phyloP scores from a whole-genome alignment of 2,797 vertebrate genomes.

The Oreortyx pictus region DNA sequence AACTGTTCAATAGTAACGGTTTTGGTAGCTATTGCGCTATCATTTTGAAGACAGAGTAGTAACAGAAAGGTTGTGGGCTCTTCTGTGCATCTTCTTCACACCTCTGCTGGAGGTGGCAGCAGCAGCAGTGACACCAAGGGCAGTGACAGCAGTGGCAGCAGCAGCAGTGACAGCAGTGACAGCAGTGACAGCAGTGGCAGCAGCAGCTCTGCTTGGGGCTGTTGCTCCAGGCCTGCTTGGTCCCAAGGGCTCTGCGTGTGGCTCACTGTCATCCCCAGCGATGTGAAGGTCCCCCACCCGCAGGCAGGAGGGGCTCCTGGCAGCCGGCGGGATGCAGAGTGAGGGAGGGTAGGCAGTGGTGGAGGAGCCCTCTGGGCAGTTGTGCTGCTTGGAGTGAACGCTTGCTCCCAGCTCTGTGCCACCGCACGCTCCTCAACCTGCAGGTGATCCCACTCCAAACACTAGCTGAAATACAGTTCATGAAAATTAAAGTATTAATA shows the following conservation, averaged over 20 bases:
- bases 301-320: background rate
- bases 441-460: background rate
- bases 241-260: background rate
- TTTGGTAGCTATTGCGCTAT: background rate
- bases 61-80: fast-evolving
- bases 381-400: fast-evolving
- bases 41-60: background rate
- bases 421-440: background rate
- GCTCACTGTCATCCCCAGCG: background rate
- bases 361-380: background rate
- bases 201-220: background rate
- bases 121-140: background rate
- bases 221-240: background rate
- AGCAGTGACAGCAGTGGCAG: too few species aligned
- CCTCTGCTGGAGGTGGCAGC: background rate
- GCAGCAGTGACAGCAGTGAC: too few species aligned
- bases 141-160: too few species aligned
- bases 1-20: background rate
- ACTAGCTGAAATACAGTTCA: background rate
- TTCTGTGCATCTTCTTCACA: fast-evolving
- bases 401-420: background rate
- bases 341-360: background rate
- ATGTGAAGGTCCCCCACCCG: background rate
- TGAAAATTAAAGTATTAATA: background rate
- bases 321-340: background rate